Conservation (phyloP, 2,113 vertebrate species). For the Podarcis raffonei region DNA sequence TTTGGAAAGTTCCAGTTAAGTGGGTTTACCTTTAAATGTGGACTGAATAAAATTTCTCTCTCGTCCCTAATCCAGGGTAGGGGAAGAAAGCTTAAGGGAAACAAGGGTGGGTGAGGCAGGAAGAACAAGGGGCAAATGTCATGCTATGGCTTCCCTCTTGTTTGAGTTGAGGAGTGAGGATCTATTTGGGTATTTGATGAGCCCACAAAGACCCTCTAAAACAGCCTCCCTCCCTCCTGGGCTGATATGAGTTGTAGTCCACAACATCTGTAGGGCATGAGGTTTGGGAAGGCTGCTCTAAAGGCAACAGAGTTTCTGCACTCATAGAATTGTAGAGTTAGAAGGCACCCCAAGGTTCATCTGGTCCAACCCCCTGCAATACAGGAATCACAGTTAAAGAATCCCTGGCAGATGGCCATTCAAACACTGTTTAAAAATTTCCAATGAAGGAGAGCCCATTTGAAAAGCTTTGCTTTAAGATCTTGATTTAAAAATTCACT, state of each 20-base stretch:
- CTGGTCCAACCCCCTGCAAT: too few species aligned
- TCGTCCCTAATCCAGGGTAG: neutral
- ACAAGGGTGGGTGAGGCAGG: neutral
- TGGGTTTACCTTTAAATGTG: too few species aligned
- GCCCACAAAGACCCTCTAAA: neutral
- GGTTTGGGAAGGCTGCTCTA: neutral
- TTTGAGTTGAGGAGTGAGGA: neutral
- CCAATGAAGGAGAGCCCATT: neutral
- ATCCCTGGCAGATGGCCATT: too few species aligned
- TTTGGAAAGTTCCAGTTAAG: too few species aligned
- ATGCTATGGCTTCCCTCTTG: neutral
- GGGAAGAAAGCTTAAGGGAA: too few species aligned
- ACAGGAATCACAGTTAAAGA: too few species aligned
- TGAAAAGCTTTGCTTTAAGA: slow-evolving; percentile 14
- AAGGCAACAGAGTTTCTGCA: neutral
- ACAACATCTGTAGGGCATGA: too few species aligned
- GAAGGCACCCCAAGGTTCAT: too few species aligned
- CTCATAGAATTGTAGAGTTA: neutral
- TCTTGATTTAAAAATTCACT: too few species aligned
- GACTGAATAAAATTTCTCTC: too few species aligned
- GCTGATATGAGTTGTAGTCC: too few species aligned
- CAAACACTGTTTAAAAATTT: too few species aligned
- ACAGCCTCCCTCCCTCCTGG: neutral
- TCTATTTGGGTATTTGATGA: neutral
- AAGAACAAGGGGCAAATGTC: neutral